phyloP scores from a whole-genome alignment of 2,888 invertebrate species.

The Leptothorax acervorum region DNA sequence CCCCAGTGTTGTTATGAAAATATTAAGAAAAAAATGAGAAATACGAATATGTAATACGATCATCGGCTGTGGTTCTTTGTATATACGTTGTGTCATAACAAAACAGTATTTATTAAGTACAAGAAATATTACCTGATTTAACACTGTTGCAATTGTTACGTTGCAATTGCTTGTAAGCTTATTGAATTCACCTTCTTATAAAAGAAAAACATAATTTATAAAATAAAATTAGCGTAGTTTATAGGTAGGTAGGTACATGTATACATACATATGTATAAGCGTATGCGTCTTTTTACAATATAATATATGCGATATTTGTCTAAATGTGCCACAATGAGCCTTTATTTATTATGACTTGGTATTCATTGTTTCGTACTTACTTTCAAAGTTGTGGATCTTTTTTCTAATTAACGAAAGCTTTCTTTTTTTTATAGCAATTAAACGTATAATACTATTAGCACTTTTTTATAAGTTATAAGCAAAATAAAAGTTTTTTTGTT shows the following conservation, averaged over 20 bases:
- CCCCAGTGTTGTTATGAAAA: constrained; percentile 24
- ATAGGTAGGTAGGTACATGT: background rate
- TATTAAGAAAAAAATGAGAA: constrained; percentile 29
- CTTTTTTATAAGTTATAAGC: background rate
- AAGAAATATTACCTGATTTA: constrained; percentile 37
- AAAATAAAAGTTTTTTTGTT: background rate
- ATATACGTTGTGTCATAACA: constrained; percentile 40
- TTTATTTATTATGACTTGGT: constrained; percentile 31
- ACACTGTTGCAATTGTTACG: constrained; percentile 34
- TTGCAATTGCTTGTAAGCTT: constrained; percentile 22
- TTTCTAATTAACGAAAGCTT: background rate
- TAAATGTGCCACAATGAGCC: constrained; percentile 26
- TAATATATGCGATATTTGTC: constrained; percentile 16
- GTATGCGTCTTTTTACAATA: constrained; percentile 23
- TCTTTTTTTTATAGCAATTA: background rate
- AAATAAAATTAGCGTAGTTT: constrained; percentile 26
- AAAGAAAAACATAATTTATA: constrained; percentile 29
- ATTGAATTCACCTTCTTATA: background rate
- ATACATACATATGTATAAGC: background rate
- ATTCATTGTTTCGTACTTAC: background rate
- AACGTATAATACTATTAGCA: background rate
- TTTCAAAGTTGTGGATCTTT: background rate
- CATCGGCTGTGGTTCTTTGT: constrained; percentile 70
- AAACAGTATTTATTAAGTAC: constrained; percentile 65
- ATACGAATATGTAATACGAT: too few species aligned